Conservation (phyloP, 2,797 vertebrate species). For the Gallirallus australis region DNA sequence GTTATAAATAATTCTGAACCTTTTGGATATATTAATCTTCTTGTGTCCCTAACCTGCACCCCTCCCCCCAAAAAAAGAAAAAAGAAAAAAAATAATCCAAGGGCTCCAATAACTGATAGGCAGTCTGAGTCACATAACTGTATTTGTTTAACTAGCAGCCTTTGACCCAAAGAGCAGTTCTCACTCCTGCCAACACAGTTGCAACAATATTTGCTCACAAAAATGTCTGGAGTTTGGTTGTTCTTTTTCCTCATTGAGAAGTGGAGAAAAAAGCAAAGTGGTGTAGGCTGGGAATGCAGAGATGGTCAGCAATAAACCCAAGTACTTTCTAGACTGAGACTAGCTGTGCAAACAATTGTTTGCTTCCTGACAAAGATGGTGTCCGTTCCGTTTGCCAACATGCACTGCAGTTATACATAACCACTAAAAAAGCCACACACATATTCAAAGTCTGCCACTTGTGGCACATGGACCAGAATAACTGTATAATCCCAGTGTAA, state of each 20-base stretch:
- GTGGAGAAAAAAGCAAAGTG: not conserved
- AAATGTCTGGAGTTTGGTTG: constrained; percentile 5
- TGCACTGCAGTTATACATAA: not conserved
- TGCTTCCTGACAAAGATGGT: not conserved
- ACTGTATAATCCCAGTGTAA: constrained; percentile 4
- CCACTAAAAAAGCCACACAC: not conserved
- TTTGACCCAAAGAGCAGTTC: constrained; percentile 19
- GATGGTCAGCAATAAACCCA: not conserved
- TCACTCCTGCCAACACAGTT: not conserved
- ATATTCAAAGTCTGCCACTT: constrained; percentile 11
- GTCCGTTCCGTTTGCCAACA: not conserved
- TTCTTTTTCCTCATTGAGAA: not conserved
- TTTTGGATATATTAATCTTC: not conserved
- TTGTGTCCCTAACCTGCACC: fast-evolving
- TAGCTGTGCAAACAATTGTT: not conserved
- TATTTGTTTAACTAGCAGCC: not conserved
- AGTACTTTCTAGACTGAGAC: not conserved
- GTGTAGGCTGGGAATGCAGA: not conserved
- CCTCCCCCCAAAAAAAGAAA: fast-evolving
- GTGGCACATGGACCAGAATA: constrained; percentile 23
- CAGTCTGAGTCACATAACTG: not conserved
- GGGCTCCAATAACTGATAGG: not conserved
- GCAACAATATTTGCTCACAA: constrained; percentile 43
- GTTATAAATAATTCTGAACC: not conserved
- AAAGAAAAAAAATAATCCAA: not conserved